Evolutionary conservation across 1,140 invertebrate species (phyloP).

Genomic region (Venturia canescens): DNA sequence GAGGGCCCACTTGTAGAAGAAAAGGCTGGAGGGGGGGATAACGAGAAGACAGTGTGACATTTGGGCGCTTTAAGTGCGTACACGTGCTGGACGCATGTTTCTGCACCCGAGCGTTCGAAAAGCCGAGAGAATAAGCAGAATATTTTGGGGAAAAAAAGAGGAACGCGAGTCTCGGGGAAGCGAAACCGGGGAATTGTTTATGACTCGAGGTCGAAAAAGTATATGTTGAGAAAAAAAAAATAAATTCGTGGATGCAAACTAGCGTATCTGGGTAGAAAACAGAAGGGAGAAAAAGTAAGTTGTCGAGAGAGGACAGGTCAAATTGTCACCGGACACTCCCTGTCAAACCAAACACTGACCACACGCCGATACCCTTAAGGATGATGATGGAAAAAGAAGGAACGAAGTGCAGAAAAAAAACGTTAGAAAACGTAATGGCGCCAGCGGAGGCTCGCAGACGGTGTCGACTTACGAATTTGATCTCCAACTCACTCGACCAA

Average conservation of each 20-base stretch:
- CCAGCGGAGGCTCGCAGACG: slow-evolving; percentile 40
- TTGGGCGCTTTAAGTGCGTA: slow-evolving; percentile 27
- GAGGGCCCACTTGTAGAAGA: neutral
- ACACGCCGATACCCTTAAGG: slow-evolving; percentile 52
- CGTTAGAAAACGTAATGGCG: slow-evolving; percentile 35
- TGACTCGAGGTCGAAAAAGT: slow-evolving; percentile 33
- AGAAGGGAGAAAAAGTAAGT: slow-evolving; percentile 51
- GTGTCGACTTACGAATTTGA: slow-evolving; percentile 47
- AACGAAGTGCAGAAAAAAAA: neutral
- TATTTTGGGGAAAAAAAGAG: slow-evolving; percentile 24
- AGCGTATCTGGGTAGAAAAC: slow-evolving; percentile 23
- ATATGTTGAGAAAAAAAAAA: slow-evolving; percentile 53
- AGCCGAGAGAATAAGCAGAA: slow-evolving; percentile 43
- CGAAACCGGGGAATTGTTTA: slow-evolving; percentile 29
- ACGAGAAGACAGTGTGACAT: slow-evolving; percentile 31
- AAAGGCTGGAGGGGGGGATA: slow-evolving; percentile 19
- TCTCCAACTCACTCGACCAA: neutral
- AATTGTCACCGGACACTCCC: slow-evolving; percentile 56
- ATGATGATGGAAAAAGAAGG: neutral
- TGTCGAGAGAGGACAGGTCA: slow-evolving; percentile 48
- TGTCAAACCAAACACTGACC: slow-evolving; percentile 71
- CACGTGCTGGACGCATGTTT: slow-evolving; percentile 48
- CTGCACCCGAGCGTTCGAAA: slow-evolving; percentile 40
- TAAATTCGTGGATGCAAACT: slow-evolving; percentile 39
- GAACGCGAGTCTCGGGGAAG: neutral